Evolutionary conservation across 1,140 invertebrate genomes (phyloP), one percentile per base, ranked within the genome.

Genomic region (Drosophila simulans): DNA sequence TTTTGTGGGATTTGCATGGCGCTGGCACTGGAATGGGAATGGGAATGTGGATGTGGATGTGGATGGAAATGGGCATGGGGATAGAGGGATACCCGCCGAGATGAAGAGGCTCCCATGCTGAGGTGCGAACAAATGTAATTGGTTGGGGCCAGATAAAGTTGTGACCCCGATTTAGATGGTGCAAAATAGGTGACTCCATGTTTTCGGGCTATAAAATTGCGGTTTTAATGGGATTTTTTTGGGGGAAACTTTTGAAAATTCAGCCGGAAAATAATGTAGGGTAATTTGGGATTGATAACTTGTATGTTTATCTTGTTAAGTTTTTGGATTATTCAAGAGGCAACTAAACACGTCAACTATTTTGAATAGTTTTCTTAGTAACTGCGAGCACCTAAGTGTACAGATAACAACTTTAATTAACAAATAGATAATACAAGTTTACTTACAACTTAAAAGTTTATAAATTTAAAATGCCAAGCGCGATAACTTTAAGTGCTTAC

Each of bases 51-150:
- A 52, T 17, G 5, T n/a, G 27, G 27, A 51, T 34, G 1, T 12
- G 35, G 11, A 37, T 37, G 11, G 35, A 34, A 17, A 17, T 17
- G 17, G 34, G 34, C 2, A 4, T 34, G 11, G n/a, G 48, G 48
- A 34, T 17, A 7, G 46, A 10, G 49, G 31, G n/a, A 22, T 59
- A n/a, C 42, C 27, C 55, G 10, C 7, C 55, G 15, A 7, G 31
- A 20, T 52, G 31, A 31, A 35, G 49, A 17, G 31, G 12, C 27
- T 15, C 49, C 5, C 56, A 11, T 35, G 22, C 25, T 7, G 60
- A 68, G 46, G 64, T 68, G 64, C 60, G 46, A 68, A 68, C 64
- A 37, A 68, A 65, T 65, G 62, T 68, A 65, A 68, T 68, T 68
- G 64, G 59, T 15, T 39, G 46, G 49, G 45, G n/a, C 46, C 22